Percentiles rank a stretch among this genome's conserved stretches.
Conservation (phyloP, 2,888 invertebrate genomes). For the Ellobium chinense region DNA sequence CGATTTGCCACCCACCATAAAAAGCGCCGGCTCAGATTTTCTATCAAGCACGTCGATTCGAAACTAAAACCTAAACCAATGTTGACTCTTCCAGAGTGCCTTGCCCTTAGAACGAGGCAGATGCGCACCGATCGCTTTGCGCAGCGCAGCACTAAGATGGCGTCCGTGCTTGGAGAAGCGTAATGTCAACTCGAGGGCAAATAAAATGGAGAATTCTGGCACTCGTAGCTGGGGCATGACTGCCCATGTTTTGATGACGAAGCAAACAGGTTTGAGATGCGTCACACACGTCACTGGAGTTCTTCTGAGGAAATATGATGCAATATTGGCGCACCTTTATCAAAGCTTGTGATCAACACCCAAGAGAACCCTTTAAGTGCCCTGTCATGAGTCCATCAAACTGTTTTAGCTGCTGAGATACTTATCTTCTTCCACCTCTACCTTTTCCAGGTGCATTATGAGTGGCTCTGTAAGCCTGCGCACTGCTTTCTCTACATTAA, state of each 20-base stretch:
- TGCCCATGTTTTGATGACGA: constrained; percentile 9
- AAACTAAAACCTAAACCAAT: constrained; percentile 31
- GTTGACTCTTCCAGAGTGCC: constrained; percentile 21
- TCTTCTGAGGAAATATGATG: not conserved
- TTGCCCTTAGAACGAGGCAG: constrained; percentile 26
- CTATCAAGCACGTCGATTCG: constrained; percentile 27
- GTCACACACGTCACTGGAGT: constrained; percentile 1
- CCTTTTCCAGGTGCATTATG: too few relatives aligned
- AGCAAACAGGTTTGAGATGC: constrained; percentile 29
- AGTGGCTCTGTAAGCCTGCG: too few relatives aligned
- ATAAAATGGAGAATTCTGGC: constrained; percentile 34
- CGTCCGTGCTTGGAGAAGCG: constrained; percentile 13
- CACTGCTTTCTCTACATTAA: too few relatives aligned
- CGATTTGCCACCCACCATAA: constrained; percentile 25
- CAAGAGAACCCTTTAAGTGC: too few relatives aligned
- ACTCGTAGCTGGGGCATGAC: constrained; percentile 31
- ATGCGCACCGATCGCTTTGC: constrained; percentile 8
- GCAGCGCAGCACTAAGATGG: constrained; percentile 13
- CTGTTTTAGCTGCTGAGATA: too few relatives aligned
- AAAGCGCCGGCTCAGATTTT: not conserved
- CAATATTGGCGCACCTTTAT: too few relatives aligned
- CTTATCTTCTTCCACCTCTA: too few relatives aligned
- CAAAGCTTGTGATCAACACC: too few relatives aligned
- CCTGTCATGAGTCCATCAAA: too few relatives aligned
- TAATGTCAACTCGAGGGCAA: constrained; percentile 30